A percentile compares a stretch with the other conserved stretches of the same genome.
These are phyloP conservation scores for Platycheirus rosarum DNA, from an alignment of 2,888 invertebrate genomes.

Conservation along the genomic window DNA sequence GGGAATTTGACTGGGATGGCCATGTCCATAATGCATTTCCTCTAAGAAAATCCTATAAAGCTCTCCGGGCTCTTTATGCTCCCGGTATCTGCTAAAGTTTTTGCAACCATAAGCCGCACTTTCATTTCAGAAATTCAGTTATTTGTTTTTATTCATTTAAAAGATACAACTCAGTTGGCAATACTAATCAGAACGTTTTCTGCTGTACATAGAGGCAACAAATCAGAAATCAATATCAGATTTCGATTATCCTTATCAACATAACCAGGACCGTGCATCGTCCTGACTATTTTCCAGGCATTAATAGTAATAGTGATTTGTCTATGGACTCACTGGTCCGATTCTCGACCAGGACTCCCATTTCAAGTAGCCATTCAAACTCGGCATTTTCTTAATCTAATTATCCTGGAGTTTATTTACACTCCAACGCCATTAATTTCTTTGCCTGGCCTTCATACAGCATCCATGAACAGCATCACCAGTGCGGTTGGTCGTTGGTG, in stretches of 20 bases:
- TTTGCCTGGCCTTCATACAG: constrained; percentile 34
- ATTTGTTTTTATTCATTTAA: background rate
- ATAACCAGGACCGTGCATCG: constrained; percentile 20
- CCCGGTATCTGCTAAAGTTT: too few species aligned
- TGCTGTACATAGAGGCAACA: constrained; percentile 13
- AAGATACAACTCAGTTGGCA: background rate
- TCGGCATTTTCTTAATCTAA: constrained; percentile 72
- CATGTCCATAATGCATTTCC: too few species aligned
- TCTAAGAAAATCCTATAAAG: too few species aligned
- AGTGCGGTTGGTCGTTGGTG: constrained; percentile 9
- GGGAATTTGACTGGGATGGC: too few species aligned
- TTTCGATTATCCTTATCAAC: constrained; percentile 69
- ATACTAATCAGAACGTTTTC: background rate
- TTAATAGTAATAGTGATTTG: constrained; percentile 62
- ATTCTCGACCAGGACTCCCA: constrained; percentile 31
- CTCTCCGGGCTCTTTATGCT: too few species aligned
- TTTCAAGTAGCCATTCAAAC: constrained; percentile 55
- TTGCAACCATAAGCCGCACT: too few species aligned
- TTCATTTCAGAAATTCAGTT: too few species aligned
- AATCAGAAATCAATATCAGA: constrained; percentile 69
- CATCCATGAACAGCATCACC: constrained; percentile 25
- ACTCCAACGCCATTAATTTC: constrained; percentile 72
- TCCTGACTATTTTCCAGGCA: constrained; percentile 34
- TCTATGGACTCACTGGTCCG: constrained; percentile 14
- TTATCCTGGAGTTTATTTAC: constrained; percentile 72